Evolutionary conservation across 2,113 vertebrate genomes (phyloP).

Genomic region (Paradisaea rubra): DNA sequence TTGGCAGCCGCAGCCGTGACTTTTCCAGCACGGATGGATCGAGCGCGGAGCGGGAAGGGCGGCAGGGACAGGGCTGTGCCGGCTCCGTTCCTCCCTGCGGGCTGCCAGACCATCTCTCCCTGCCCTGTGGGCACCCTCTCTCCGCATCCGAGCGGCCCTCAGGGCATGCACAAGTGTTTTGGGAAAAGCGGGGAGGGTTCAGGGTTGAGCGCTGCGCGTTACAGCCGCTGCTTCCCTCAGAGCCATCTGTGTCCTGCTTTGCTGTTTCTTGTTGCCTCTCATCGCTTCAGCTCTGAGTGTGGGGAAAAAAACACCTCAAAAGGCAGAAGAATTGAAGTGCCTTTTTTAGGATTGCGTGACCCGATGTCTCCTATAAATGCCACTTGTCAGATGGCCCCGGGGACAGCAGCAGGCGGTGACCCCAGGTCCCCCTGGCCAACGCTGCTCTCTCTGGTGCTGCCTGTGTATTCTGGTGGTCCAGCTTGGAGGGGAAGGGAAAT

Average conservation of each 20-base stretch:
- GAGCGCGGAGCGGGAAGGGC: background rate
- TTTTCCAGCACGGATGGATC: background rate
- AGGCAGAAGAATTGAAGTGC: background rate
- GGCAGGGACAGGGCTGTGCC: background rate
- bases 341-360: background rate
- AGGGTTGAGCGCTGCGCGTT: rapidly evolving
- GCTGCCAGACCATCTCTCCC: background rate
- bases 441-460: background rate
- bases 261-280: background rate
- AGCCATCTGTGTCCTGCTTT: background rate
- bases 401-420: background rate
- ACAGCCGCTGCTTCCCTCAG: background rate
- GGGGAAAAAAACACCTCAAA: background rate
- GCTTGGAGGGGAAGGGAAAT: background rate
- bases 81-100: background rate
- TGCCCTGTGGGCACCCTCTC: background rate
- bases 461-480: background rate
- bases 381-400: background rate
- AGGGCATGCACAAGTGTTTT: rapidly evolving
- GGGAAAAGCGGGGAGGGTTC: background rate
- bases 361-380: background rate
- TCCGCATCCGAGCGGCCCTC: rapidly evolving
- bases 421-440: background rate
- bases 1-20: background rate
- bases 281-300: background rate